Percentiles rank a stretch among this genome's conserved stretches.
Evolutionary conservation across 1,140 invertebrate genomes (phyloP).

Genomic region (Drosophila ananassae): DNA sequence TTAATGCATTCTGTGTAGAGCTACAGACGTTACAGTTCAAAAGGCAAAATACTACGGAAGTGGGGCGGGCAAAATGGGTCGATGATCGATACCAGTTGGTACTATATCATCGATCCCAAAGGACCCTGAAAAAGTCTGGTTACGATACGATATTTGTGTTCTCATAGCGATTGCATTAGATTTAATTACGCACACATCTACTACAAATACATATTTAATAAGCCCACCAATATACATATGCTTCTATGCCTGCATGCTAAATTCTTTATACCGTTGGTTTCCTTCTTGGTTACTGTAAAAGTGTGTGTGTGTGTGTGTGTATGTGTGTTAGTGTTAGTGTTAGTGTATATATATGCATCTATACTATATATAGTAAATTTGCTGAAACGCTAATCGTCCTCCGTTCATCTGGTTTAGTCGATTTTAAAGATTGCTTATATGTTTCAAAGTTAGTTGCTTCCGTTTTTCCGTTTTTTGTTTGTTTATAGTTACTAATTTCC

Average conservation of each 20-base stretch:
- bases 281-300: conserved; percentile 10
- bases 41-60: conserved; percentile 57
- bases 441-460: conserved; percentile 77
- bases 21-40: conserved; percentile 55
- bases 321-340: conserved; percentile 14
- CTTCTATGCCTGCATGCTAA: conserved; percentile 48
- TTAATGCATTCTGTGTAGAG: conserved; percentile 33
- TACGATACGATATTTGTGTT: conserved; percentile 41
- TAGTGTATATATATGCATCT: conserved; percentile 33
- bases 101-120: neutral
- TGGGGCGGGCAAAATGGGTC: conserved; percentile 8
- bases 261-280: conserved; percentile 44
- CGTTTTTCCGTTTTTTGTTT: conserved; percentile 25
- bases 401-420: conserved; percentile 62
- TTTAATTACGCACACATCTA: conserved; percentile 59
- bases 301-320: conserved; percentile 33
- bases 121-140: conserved; percentile 32
- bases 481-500: conserved; percentile 47
- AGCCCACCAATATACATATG: conserved; percentile 68
- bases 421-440: conserved; percentile 80
- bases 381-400: conserved; percentile 56
- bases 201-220: conserved; percentile 62
- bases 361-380: conserved; percentile 51
- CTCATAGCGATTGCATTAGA: conserved; percentile 39
- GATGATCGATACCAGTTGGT: neutral